phyloP scores from a whole-genome alignment of 2,113 vertebrate species.

The Helogale parvula region DNA sequence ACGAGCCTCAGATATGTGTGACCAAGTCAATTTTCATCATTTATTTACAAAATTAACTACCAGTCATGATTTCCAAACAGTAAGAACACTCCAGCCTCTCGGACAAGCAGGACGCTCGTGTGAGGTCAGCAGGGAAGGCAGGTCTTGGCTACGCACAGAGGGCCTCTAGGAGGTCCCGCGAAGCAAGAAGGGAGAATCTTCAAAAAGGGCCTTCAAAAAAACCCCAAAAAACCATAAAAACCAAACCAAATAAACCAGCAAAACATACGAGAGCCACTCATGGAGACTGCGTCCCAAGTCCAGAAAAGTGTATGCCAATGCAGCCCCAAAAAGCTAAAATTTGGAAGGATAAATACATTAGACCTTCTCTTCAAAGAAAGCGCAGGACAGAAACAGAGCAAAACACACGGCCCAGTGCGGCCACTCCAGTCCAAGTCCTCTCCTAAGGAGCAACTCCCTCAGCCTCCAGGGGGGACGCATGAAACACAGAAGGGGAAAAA shows the following conservation, averaged over 20 bases:
- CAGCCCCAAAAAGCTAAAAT: neutral
- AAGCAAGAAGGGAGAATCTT: neutral
- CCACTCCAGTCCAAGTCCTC: neutral
- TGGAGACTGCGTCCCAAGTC: neutral
- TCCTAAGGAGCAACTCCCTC: neutral
- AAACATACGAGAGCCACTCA: neutral
- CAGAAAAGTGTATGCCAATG: neutral
- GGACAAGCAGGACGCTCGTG: neutral
- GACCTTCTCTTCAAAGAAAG: neutral
- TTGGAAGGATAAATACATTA: neutral
- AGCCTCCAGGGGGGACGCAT: neutral
- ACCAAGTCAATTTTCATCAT: neutral
- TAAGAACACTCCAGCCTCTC: neutral
- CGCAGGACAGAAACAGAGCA: neutral
- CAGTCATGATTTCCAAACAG: neutral
- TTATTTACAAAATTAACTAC: neutral
- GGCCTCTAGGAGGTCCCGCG: neutral
- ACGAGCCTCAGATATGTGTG: neutral
- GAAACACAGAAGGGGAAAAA: neutral
- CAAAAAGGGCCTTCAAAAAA: neutral
- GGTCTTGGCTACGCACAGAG: neutral
- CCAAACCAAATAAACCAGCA: neutral
- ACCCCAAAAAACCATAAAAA: neutral
- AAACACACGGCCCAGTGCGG: neutral
- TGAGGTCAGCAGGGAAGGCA: neutral